Conservation (phyloP, 2,113 vertebrate genomes). For the Falcunculus frontatus region DNA sequence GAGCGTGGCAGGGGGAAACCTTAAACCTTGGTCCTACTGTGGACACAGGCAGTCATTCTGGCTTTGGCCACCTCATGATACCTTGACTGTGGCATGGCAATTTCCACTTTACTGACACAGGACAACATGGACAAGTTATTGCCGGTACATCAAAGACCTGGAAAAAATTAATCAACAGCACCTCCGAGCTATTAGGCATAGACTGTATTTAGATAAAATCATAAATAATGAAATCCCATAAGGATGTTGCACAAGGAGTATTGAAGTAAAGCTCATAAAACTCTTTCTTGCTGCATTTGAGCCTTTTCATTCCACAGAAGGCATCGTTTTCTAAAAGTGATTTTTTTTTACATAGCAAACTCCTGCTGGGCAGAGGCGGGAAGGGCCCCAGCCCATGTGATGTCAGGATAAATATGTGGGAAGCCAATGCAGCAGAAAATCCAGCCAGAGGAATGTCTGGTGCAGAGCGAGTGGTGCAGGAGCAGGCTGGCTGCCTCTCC, state of each 20-base stretch:
- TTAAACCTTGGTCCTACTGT: background rate
- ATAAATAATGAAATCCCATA: constrained; percentile 52
- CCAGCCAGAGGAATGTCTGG: constrained; percentile 54
- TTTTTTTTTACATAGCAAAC: background rate
- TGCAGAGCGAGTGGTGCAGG: background rate
- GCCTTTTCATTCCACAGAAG: constrained; percentile 10
- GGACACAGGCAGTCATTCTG: background rate
- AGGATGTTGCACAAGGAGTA: constrained; percentile 46
- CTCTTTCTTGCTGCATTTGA: background rate
- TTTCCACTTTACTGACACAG: constrained; percentile 36
- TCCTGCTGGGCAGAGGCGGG: constrained; percentile 42
- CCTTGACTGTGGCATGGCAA: background rate
- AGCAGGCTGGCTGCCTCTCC: background rate
- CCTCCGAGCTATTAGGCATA: constrained; percentile 59
- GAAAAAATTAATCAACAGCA: constrained; percentile 58
- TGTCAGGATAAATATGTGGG: constrained; percentile 55
- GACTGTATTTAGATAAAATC: constrained; percentile 62
- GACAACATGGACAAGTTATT: constrained; percentile 40
- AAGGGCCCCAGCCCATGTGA: constrained; percentile 57
- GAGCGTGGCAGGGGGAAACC: rapidly evolving
- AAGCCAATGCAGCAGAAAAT: constrained; percentile 57
- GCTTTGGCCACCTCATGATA: background rate
- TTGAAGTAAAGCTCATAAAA: constrained; percentile 35
- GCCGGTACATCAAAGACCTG: constrained; percentile 53
- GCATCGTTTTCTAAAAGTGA: background rate